phyloP scores from a whole-genome alignment of 2,888 invertebrate genomes.

The Incurvaria masculella region DNA sequence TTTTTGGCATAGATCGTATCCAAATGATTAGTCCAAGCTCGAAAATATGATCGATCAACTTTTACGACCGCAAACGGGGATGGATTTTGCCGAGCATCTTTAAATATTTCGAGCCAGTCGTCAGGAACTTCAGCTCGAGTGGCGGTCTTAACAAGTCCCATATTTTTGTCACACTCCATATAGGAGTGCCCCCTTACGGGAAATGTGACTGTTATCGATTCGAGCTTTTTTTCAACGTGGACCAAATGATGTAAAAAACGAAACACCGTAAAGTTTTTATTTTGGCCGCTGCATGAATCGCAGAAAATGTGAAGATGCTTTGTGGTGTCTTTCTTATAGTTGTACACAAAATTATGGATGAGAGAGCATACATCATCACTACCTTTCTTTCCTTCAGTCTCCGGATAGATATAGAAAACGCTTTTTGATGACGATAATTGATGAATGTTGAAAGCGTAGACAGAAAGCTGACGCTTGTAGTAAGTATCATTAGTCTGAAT shows the following conservation, averaged over 20 bases:
- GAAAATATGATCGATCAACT: too few species aligned
- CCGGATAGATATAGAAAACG: slow-evolving; percentile 1
- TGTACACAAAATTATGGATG: not conserved
- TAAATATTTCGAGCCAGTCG: too few species aligned
- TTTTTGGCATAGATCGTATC: too few species aligned
- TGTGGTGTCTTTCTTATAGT: not conserved
- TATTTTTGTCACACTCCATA: too few species aligned
- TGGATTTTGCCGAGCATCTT: too few species aligned
- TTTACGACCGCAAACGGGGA: too few species aligned
- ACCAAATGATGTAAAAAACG: slow-evolving; percentile 19
- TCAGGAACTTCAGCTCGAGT: too few species aligned
- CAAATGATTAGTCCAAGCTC: too few species aligned
- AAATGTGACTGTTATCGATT: slow-evolving; percentile 18
- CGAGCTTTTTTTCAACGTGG: slow-evolving; percentile 14
- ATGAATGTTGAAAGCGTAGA: slow-evolving; percentile 16
- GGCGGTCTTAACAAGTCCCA: too few species aligned
- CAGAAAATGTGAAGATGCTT: slow-evolving; percentile 7
- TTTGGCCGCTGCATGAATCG: slow-evolving; percentile 19
- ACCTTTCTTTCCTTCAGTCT: not conserved
- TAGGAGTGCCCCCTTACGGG: slow-evolving; percentile 16
- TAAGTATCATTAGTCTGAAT: slow-evolving; percentile 16
- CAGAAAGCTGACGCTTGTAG: slow-evolving; percentile 18
- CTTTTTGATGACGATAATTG: not conserved
- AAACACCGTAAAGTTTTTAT: slow-evolving; percentile 21
- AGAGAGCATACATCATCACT: slow-evolving; percentile 1